Evolutionary conservation across 2,888 invertebrate genomes (phyloP).

Genomic region (Caenorhabditis doughertyi): DNA sequence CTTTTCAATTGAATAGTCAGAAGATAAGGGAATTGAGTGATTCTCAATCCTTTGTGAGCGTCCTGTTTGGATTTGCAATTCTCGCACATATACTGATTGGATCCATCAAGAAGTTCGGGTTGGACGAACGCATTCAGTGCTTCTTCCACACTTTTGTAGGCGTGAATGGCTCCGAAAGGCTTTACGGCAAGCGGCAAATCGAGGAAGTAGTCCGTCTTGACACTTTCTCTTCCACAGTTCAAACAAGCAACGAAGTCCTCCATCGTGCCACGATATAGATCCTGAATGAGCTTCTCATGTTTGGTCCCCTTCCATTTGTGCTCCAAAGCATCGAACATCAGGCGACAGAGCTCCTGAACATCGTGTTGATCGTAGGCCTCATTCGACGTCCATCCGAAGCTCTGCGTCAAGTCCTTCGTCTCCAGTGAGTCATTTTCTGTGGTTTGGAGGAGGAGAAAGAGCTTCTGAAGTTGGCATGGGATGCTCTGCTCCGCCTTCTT

Average conservation of each 20-base stretch:
- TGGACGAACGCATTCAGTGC: slow-evolving; percentile 91
- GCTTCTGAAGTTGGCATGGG: slow-evolving; percentile 91
- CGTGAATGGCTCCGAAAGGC: slow-evolving; percentile 89
- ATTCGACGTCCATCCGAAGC: slow-evolving; percentile 93
- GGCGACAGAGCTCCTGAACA: slow-evolving; percentile 92
- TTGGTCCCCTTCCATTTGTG: slow-evolving; percentile 89
- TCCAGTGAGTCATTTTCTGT: slow-evolving; percentile 90
- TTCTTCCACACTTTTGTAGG: slow-evolving; percentile 91
- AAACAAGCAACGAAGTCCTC: slow-evolving; percentile 93
- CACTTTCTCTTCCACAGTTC: slow-evolving; percentile 89
- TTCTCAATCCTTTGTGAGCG: slow-evolving; percentile 92
- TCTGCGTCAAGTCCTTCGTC: slow-evolving; percentile 91
- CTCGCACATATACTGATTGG: slow-evolving; percentile 92
- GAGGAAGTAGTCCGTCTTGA: slow-evolving; percentile 90
- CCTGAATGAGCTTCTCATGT: slow-evolving; percentile 90
- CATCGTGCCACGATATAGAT: slow-evolving; percentile 88
- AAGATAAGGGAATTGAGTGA: slow-evolving; percentile 91
- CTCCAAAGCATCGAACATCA: slow-evolving; percentile 93
- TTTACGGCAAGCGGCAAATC: slow-evolving; percentile 92
- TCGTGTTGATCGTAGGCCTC: slow-evolving; percentile 95
- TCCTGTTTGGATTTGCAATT: slow-evolving; percentile 91
- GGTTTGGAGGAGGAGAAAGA: slow-evolving; percentile 91
- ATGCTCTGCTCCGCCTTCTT: slow-evolving; percentile 87
- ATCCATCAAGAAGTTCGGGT: slow-evolving; percentile 90
- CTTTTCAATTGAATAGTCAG: slow-evolving; percentile 91